Conservation (phyloP, 2,113 vertebrate genomes). For the Dascyllus trimaculatus region DNA sequence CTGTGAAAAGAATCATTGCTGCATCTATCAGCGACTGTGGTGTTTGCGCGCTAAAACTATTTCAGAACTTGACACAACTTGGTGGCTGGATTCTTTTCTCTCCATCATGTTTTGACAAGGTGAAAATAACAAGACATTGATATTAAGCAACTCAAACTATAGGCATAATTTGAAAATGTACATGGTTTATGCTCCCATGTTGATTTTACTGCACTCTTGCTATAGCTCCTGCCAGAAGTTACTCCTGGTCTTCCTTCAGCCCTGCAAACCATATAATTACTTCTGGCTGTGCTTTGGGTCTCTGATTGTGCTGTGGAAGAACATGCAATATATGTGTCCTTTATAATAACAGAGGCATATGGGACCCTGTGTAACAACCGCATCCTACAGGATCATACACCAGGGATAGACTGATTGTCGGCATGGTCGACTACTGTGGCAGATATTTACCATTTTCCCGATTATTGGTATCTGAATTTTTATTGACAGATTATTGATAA, state of each 20-base stretch:
- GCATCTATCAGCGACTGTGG: constrained; percentile 48
- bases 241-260: constrained; percentile 9
- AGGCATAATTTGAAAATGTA: constrained; percentile 31
- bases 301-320: not conserved
- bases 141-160: constrained; percentile 36
- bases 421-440: too few relatives aligned
- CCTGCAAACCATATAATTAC: constrained; percentile 23
- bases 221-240: constrained; percentile 23
- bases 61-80: constrained; percentile 55
- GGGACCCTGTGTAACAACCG: not conserved
- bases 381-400: not conserved
- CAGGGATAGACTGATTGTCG: too few relatives aligned
- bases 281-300: not conserved
- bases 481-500: too few relatives aligned
- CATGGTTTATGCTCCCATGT: not conserved
- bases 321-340: not conserved
- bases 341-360: not conserved
- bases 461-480: too few relatives aligned
- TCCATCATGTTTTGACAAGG: constrained; percentile 44
- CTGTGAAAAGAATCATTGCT: constrained; percentile 53
- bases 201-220: constrained; percentile 32
- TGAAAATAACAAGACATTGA: constrained; percentile 31
- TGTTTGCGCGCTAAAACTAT: constrained; percentile 33
- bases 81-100: constrained; percentile 31
- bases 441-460: too few relatives aligned